Evolutionary conservation across 2,113 vertebrate species (phyloP).

Genomic region (Antidorcas marsupialis): DNA sequence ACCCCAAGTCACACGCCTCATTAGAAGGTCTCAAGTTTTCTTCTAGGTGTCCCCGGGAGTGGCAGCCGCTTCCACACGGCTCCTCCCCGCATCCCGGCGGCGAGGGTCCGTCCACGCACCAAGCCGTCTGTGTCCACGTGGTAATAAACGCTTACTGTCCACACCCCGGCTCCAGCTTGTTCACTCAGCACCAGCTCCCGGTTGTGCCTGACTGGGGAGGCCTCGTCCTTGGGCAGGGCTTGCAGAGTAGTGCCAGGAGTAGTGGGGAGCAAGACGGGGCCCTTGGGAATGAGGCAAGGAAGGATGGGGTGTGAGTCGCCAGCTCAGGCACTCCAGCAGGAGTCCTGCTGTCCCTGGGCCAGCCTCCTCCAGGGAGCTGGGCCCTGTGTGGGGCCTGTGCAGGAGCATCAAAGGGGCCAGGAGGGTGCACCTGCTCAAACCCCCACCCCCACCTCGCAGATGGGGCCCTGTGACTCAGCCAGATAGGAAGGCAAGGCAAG

Average conservation of each 20-base stretch:
- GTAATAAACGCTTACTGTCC: constrained; percentile 93
- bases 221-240: neutral
- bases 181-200: neutral
- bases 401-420: fast-evolving
- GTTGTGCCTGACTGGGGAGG: fast-evolving
- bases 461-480: neutral
- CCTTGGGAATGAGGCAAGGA: neutral
- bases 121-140: constrained; percentile 88
- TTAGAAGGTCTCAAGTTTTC: constrained; percentile 83
- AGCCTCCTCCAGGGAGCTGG: fast-evolving
- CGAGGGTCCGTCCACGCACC: constrained; percentile 82
- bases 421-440: fast-evolving
- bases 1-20: constrained; percentile 81
- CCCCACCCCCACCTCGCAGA: neutral
- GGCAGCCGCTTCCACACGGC: constrained; percentile 25
- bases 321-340: fast-evolving
- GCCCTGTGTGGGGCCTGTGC: fast-evolving
- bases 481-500: neutral
- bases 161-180: constrained; percentile 53
- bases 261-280: neutral
- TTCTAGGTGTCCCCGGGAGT: constrained; percentile 78
- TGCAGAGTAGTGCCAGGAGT: neutral
- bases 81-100: neutral
- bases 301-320: fast-evolving
- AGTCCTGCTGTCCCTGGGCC: fast-evolving